These are phyloP conservation scores for Acinonyx jubatus DNA, from an alignment of 2,113 vertebrate genomes.

Conservation along the genomic window DNA sequence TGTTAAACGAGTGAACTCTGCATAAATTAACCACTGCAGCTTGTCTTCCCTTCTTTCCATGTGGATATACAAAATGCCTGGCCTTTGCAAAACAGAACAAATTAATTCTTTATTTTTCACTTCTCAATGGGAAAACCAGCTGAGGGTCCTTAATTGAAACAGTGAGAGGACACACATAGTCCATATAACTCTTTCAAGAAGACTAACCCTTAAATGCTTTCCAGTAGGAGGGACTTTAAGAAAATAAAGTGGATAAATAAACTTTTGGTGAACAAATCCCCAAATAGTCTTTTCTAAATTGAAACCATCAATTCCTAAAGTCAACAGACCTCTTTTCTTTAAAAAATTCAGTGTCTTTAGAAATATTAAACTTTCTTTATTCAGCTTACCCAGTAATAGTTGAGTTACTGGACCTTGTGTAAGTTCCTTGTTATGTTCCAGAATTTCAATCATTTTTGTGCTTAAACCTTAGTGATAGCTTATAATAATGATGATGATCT, in stretches of 20 bases:
- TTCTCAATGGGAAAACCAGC: constrained; percentile 76
- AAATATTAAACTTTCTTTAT: constrained; percentile 44
- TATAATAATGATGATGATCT: background rate
- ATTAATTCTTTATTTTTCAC: constrained; percentile 70
- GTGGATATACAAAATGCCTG: constrained; percentile 37
- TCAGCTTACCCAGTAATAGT: constrained; percentile 41
- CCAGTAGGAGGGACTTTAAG: constrained; percentile 75
- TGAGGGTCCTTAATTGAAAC: constrained; percentile 80
- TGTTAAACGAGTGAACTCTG: constrained; percentile 28
- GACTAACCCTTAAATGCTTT: constrained; percentile 64
- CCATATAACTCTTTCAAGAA: constrained; percentile 60
- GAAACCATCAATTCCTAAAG: constrained; percentile 76
- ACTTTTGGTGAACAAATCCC: constrained; percentile 74
- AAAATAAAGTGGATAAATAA: constrained; percentile 80
- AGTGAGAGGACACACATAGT: constrained; percentile 69
- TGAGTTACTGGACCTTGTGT: background rate
- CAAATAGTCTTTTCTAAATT: constrained; percentile 76
- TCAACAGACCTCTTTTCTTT: constrained; percentile 19
- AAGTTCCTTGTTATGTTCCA: background rate
- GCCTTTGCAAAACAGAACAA: constrained; percentile 73
- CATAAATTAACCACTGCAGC: background rate
- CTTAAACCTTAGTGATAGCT: constrained; percentile 22
- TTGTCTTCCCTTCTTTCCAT: background rate
- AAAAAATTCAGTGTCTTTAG: constrained; percentile 63
- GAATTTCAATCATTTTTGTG: background rate